Base-by-base conservation (phyloP, 2,113 vertebrate species). In the Ancistrus triradiatus region DNA sequence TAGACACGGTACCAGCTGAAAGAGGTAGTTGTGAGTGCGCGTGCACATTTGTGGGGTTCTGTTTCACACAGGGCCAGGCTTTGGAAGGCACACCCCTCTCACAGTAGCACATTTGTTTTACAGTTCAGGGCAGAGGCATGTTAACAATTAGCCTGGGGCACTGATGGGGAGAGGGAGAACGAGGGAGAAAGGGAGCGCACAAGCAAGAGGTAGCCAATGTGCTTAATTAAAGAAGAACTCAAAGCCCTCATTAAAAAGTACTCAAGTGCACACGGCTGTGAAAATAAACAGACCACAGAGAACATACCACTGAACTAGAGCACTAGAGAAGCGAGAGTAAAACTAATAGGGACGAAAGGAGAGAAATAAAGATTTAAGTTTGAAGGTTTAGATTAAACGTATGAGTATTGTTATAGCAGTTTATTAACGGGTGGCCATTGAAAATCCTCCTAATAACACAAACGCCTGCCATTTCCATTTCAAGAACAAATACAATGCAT, bases 161-260 rank as follows among this genome's bases (percentile, higher is more conserved):
- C 47, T 51, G 80, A 75, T 69, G 59, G 68, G 81, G 60, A 53
- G 77, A 77, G 56, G 69, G 76, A 14, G 43, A 48, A 53, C 28
- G 47, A 59, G 43, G 15, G 13, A 35, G 2, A 18, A 66, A 47
- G 53, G 24, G 18, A 50, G 24, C 44, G 43, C 21, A 15, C 38
- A 38, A 51, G 47, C 43, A 27, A 72, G 52, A 66, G 19, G 48
- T 43, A 25, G 70, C 77, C 42, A 53, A 81, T 81, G 81, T 85
- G 67, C 78, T 86, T 88, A 88, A 90, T 90, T 87, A 89, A 78
- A 77, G 76, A 78, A 69, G 76, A 74, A 11, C 69, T 76, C 89
- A 90, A 87, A 90, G 81, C 81, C 63, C 80, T 89, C 86, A 81
- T 90, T 88, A 92, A 87, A 89, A 82, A 74, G 75, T 82, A 87